Base-by-base conservation (phyloP, 2,888 invertebrate species). In the Cordylochernes scorpioides region DNA sequence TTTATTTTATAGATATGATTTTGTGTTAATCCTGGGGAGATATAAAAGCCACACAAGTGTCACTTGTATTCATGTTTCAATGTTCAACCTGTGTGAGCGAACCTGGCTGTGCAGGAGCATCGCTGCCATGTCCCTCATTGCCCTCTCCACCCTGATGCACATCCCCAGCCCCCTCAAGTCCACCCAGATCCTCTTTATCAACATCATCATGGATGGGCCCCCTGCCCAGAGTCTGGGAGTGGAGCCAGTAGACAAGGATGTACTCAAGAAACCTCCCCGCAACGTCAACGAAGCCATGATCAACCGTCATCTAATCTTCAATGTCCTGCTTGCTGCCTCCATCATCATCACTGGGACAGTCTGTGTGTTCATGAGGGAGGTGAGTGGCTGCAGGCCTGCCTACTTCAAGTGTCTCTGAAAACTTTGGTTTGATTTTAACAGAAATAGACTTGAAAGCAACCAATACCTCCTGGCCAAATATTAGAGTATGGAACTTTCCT, bases 161-260 rank as follows among this genome's bases (percentile, higher is more conserved):
- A 75, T 94, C 42, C 91, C 91, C 14, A 97, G 94, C 60, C 97
- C 97, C 4, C 59, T 99, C 30, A 99, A 99, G 58, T 91, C 97
- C 7, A 97, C 99, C 97, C 97, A 99, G 62, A 99, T 99, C 48
- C 61, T 99, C 13, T 97, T 94, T 91, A 97, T 97, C 46, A 99
- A 99, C 49, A 97, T 99, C 35, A 91, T 99, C 33, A 99, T 99
- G 97, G 97, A 99, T 53, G 97, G 88, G 43, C 63, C 71, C 12
- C 71, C 71, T 3, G 71, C 71, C 25, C 70, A 71, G 51, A 68
- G 84, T 44, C 64, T 97, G 44, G 97, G 94, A 31, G 91, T 97
- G 7, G 97, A 97, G 54, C 91, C 94, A 0, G 94, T 94, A 9
- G 91, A 91, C 59, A 77, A 73, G 49, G 84, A 91, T 54, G 88